phyloP scores from a whole-genome alignment of 2,113 vertebrate species.

The Camelus bactrianus region DNA sequence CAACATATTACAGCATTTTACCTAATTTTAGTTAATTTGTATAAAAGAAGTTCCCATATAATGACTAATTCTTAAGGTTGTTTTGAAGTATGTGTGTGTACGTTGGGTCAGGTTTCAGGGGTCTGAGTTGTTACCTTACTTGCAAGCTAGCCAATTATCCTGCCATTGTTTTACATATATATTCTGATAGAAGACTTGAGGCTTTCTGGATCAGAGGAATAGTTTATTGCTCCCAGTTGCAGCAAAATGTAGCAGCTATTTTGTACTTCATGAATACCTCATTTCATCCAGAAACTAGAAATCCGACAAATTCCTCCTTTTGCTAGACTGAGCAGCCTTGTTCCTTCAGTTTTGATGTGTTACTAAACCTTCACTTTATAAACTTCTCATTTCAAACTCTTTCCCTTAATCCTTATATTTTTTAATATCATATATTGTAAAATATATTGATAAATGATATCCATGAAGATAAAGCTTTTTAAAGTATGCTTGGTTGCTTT shows the following conservation, averaged over 20 bases:
- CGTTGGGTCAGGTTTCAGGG: background rate
- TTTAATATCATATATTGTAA: constrained; percentile 25
- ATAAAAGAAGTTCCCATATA: background rate
- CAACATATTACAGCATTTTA: background rate
- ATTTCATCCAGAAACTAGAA: background rate
- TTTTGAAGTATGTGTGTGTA: background rate
- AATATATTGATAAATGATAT: background rate
- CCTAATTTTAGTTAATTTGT: background rate
- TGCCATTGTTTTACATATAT: background rate
- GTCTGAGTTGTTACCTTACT: background rate
- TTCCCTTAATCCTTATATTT: background rate
- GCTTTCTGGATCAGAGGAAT: background rate
- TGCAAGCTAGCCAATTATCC: background rate
- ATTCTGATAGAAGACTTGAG: background rate
- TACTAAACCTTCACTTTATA: background rate
- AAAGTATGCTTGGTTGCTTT: constrained; percentile 47
- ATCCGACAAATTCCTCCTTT: background rate
- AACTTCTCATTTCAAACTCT: background rate
- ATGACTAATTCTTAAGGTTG: background rate
- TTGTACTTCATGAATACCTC: background rate
- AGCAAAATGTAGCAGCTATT: background rate
- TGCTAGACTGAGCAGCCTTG: background rate
- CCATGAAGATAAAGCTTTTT: constrained; percentile 11
- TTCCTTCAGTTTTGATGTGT: background rate
- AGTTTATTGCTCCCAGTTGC: background rate